Evolutionary conservation across 2,888 invertebrate genomes (phyloP).

Genomic region (Cylloceria caligata): DNA sequence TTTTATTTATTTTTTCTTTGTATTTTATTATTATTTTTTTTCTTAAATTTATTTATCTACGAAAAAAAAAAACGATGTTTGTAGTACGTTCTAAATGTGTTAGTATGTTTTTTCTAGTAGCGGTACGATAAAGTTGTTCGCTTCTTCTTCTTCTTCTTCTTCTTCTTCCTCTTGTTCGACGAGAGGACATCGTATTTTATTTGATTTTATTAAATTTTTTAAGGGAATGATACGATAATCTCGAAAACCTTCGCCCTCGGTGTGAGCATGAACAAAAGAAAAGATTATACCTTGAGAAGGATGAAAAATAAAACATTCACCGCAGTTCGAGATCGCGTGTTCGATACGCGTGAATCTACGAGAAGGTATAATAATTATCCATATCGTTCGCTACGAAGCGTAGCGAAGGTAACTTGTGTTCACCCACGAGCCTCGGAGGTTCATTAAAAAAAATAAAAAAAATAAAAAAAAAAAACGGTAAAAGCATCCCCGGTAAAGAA

Average conservation of each 20-base stretch:
- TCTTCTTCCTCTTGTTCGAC: slow-evolving; percentile 12
- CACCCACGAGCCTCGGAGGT: slow-evolving; percentile 9
- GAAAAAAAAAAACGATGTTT: slow-evolving; percentile 5
- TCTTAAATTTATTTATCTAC: not conserved
- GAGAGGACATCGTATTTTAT: not conserved
- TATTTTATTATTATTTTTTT: slow-evolving; percentile 45
- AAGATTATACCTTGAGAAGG: not conserved
- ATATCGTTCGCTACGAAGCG: slow-evolving; percentile 66
- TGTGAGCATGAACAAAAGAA: slow-evolving; percentile 39
- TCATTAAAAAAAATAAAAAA: slow-evolving; percentile 11
- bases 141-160: slow-evolving; percentile 33
- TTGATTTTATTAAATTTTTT: not conserved
- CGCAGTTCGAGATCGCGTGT: slow-evolving; percentile 70
- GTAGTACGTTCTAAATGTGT: slow-evolving; percentile 19
- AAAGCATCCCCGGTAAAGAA: slow-evolving; percentile 32
- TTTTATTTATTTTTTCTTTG: slow-evolving; percentile 37
- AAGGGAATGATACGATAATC: slow-evolving; percentile 18
- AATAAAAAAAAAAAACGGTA: too few relatives aligned
- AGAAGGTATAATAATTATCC: slow-evolving; percentile 74
- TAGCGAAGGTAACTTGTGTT: slow-evolving; percentile 59
- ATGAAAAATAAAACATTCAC: slow-evolving; percentile 7
- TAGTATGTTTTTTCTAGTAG: slow-evolving; percentile 8
- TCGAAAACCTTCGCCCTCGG: slow-evolving; percentile 45
- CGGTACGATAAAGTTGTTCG: slow-evolving; percentile 9
- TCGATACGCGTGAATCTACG: slow-evolving; percentile 71